Evolutionary conservation across 2,113 vertebrate genomes (phyloP).

Genomic region (Cochlearius cochlearius): DNA sequence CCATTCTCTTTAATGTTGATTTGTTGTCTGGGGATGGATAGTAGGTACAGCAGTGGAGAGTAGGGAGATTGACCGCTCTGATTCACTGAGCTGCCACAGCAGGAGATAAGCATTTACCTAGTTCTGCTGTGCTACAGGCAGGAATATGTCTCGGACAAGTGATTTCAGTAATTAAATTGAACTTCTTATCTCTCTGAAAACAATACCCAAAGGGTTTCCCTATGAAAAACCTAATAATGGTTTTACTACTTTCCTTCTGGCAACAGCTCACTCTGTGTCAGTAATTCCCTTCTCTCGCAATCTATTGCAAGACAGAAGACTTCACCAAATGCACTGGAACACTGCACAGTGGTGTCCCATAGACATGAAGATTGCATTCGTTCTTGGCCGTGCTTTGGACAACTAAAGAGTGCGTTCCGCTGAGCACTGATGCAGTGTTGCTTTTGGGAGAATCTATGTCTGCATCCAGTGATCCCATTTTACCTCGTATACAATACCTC

Average conservation of each 20-base stretch:
- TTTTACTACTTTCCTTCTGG: background rate
- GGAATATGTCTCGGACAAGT: background rate
- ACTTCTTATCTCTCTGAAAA: background rate
- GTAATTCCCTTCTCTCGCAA: background rate
- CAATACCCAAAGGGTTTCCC: background rate
- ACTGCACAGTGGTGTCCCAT: background rate
- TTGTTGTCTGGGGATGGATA: background rate
- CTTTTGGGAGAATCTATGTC: background rate
- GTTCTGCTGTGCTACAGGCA: background rate
- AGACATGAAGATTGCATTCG: background rate
- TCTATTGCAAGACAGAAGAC: background rate
- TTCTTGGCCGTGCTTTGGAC: background rate
- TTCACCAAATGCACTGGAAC: background rate
- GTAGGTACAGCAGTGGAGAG: background rate
- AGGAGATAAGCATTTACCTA: background rate
- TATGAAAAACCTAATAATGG: background rate
- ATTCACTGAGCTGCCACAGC: background rate
- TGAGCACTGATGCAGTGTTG: background rate
- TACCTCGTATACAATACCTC: background rate
- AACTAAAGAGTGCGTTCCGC: background rate
- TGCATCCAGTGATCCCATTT: background rate
- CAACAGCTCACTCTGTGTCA: background rate
- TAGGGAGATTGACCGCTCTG: background rate
- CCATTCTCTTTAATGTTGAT: background rate
- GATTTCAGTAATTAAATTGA: conserved; percentile 17